These are phyloP conservation scores for Amorpha juglandis DNA, from an alignment of 2,888 invertebrate genomes.

Conservation along the genomic window DNA sequence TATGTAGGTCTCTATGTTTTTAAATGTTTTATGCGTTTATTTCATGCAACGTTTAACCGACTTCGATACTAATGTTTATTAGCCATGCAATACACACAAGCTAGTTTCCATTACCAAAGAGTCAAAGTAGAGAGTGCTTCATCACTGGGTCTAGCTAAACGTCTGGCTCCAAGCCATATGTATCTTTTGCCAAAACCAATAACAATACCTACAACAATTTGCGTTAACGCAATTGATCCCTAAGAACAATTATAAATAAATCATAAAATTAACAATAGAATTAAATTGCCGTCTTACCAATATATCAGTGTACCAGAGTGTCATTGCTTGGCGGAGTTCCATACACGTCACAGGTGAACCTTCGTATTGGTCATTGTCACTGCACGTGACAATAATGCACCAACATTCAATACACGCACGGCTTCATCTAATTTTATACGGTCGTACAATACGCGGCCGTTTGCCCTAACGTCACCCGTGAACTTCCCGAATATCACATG, in stretches of 20 bases:
- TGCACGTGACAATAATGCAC: constrained; percentile 59
- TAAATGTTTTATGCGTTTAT: background rate
- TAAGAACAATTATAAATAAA: constrained; percentile 13
- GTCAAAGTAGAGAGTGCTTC: background rate
- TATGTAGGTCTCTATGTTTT: background rate
- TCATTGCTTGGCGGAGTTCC: constrained; percentile 80
- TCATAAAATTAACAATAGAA: constrained; percentile 20
- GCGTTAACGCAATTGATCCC: constrained; percentile 9
- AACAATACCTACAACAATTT: constrained; percentile 14
- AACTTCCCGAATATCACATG: constrained; percentile 57
- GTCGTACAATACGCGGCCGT: constrained; percentile 50
- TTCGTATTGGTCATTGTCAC: constrained; percentile 73
- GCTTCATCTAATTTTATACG: constrained; percentile 50
- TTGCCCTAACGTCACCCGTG: constrained; percentile 49
- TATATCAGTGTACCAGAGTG: constrained; percentile 81
- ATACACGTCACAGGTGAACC: constrained; percentile 70
- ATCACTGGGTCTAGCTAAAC: constrained; percentile 13
- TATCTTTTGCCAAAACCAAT: constrained; percentile 10
- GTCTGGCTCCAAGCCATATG: constrained; percentile 14
- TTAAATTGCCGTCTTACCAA: constrained; percentile 64
- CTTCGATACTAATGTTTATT: background rate
- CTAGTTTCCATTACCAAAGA: constrained; percentile 1
- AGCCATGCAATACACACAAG: constrained; percentile 1
- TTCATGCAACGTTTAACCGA: background rate
- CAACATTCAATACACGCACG: constrained; percentile 57